These are phyloP conservation scores for Sylvietta virens DNA, from an alignment of 2,113 vertebrate species.

Conservation along the genomic window DNA sequence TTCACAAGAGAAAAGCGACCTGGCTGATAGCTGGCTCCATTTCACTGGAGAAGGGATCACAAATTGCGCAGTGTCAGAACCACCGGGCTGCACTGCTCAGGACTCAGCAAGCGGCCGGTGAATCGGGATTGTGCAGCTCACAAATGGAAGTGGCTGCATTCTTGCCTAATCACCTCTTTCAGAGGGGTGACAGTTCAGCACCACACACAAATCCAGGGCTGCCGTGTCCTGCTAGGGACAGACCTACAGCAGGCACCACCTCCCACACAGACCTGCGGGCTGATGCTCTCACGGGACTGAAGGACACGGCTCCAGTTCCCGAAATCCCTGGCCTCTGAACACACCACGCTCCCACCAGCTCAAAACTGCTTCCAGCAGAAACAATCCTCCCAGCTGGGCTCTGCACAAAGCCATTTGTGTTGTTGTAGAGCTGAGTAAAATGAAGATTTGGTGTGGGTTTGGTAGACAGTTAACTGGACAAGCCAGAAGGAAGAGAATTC, in stretches of 20 bases:
- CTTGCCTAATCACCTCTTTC: not conserved
- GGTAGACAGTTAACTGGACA: not conserved
- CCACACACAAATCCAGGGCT: not conserved
- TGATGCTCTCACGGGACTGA: not conserved
- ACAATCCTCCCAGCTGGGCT: not conserved
- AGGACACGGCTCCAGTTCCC: not conserved
- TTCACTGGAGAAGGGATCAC: not conserved
- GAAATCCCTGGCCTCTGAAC: accelerated
- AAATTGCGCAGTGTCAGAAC: not conserved
- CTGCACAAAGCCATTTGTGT: not conserved
- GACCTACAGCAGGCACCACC: not conserved
- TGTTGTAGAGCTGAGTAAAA: not conserved
- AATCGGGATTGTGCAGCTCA: not conserved
- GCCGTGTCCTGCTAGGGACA: not conserved
- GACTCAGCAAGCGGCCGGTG: not conserved
- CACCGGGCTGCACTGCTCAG: not conserved
- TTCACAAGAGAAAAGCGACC: not conserved
- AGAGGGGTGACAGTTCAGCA: not conserved
- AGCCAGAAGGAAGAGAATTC: not conserved
- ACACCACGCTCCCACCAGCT: not conserved
- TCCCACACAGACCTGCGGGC: not conserved
- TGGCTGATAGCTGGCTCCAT: not conserved
- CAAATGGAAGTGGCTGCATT: not conserved
- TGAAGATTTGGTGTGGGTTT: not conserved
- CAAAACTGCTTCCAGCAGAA: not conserved